Conservation (phyloP, 2,888 invertebrate species). For the Phengaris arion region DNA sequence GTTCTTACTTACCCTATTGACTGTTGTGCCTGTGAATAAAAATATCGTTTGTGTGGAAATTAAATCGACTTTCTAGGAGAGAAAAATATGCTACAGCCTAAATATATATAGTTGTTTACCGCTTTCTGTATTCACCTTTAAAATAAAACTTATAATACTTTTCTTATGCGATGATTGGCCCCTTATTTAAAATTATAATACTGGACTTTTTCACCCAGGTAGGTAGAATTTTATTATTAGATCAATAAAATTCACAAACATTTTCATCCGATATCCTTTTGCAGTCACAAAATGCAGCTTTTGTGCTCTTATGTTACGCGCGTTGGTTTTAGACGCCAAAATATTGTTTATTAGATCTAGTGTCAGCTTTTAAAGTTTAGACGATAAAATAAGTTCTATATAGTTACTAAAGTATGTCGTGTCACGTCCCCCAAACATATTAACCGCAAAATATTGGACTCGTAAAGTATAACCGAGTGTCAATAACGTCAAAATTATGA, state of each 20-base stretch:
- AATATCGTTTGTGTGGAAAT: conserved; percentile 13
- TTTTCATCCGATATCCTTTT: no score
- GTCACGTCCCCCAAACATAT: not conserved
- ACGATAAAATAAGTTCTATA: not conserved
- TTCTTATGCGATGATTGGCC: not conserved
- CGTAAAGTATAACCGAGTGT: conserved; percentile 13
- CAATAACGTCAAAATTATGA: conserved; percentile 1
- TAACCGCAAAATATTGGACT: not conserved
- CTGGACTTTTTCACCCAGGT: no score
- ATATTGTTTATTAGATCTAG: not conserved
- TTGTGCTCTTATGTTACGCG: no score
- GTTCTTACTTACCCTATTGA: conserved; percentile 10
- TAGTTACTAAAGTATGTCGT: no score
- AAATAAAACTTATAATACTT: not conserved
- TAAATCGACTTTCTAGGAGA: not conserved
- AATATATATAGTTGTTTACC: conserved; percentile 9
- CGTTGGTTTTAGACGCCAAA: not conserved
- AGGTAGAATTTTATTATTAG: no score
- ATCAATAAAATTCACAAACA: no score
- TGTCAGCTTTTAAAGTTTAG: conserved; percentile 11
- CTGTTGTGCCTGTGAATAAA: conserved; percentile 18
- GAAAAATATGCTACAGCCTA: not conserved
- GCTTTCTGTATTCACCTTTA: not conserved
- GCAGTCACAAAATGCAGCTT: no score
- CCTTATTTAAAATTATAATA: no score